Conservation (phyloP, 2,888 invertebrate genomes). For the Trissolcus brochymenae region DNA sequence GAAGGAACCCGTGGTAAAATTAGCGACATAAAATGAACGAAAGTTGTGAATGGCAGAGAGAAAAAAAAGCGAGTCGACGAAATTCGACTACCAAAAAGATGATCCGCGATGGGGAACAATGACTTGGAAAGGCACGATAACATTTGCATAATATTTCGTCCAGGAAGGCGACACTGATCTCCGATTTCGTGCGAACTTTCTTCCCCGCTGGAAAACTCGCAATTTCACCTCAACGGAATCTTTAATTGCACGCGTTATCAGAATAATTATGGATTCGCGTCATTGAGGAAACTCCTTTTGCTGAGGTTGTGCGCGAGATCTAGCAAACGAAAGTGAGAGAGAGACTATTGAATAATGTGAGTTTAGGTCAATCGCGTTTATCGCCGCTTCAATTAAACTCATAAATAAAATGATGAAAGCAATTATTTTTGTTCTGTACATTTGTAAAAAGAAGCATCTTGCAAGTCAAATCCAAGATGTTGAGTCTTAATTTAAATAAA, state of each 20-base stretch:
- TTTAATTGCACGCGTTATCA: conserved; percentile 53
- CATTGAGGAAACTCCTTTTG: conserved; percentile 34
- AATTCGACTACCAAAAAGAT: conserved; percentile 44
- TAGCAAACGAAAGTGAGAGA: conserved; percentile 48
- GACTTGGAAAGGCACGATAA: conserved; percentile 44
- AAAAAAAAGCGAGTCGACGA: conserved; percentile 37
- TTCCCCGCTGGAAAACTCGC: conserved; percentile 52
- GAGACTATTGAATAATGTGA: conserved; percentile 54
- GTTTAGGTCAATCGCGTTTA: conserved; percentile 50
- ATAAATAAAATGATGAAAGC: background rate
- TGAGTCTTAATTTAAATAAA: too few relatives aligned
- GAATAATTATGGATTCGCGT: conserved; percentile 53
- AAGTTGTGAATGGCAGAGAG: conserved; percentile 57
- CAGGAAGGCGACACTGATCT: conserved; percentile 19
- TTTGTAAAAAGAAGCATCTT: too few relatives aligned
- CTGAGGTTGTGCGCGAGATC: conserved; percentile 37
- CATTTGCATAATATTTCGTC: conserved; percentile 56
- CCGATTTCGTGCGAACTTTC: conserved; percentile 38
- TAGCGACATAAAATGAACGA: conserved; percentile 54
- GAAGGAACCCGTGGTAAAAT: conserved; percentile 46
- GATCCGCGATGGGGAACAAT: conserved; percentile 26
- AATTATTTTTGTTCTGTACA: too few relatives aligned
- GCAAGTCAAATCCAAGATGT: too few relatives aligned
- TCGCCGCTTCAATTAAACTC: conserved; percentile 21
- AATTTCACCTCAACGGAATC: conserved; percentile 51